phyloP scores from a whole-genome alignment of 2,797 vertebrate genomes.

The Enteromius radiatus region DNA sequence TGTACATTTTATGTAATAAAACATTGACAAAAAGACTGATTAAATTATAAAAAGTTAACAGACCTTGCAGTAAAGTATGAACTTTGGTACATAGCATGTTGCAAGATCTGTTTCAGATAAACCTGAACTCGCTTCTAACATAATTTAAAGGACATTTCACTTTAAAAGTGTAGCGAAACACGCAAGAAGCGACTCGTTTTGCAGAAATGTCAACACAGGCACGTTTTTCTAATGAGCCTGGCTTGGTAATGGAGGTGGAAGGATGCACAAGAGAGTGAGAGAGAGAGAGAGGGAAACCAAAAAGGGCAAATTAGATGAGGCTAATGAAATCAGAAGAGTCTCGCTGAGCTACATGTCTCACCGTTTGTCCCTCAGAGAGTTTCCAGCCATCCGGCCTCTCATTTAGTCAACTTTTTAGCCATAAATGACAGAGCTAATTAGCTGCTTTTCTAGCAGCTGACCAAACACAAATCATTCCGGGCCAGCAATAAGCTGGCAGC shows the following conservation, averaged over 20 bases:
- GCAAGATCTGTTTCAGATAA: not conserved
- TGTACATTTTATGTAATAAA: not conserved
- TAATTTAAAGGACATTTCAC: not conserved
- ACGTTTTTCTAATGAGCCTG: constrained; percentile 1
- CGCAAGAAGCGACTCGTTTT: not conserved
- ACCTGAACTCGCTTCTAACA: not conserved
- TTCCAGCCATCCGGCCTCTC: constrained; percentile 3
- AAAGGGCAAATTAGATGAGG: constrained; percentile 21
- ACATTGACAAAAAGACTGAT: not conserved
- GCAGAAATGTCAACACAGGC: not conserved
- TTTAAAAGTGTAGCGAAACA: not conserved
- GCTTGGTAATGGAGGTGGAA: constrained; percentile 17
- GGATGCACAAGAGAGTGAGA: constrained; percentile 7
- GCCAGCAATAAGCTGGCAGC: constrained; percentile 38
- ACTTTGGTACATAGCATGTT: not conserved
- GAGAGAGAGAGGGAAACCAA: constrained; percentile 29
- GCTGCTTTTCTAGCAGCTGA: constrained; percentile 51
- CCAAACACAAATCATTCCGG: constrained; percentile 50
- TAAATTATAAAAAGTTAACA: not conserved
- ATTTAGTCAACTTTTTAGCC: constrained; percentile 32
- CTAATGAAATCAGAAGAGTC: constrained; percentile 22
- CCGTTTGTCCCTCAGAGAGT: constrained; percentile 32
- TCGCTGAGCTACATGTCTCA: constrained; percentile 6
- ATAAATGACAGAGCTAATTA: constrained; percentile 52
- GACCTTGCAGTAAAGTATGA: not conserved